A percentile compares a stretch with the other conserved stretches of the same genome.
Evolutionary conservation across 2,113 vertebrate species (phyloP).

Genomic region (Entelurus aequoreus): DNA sequence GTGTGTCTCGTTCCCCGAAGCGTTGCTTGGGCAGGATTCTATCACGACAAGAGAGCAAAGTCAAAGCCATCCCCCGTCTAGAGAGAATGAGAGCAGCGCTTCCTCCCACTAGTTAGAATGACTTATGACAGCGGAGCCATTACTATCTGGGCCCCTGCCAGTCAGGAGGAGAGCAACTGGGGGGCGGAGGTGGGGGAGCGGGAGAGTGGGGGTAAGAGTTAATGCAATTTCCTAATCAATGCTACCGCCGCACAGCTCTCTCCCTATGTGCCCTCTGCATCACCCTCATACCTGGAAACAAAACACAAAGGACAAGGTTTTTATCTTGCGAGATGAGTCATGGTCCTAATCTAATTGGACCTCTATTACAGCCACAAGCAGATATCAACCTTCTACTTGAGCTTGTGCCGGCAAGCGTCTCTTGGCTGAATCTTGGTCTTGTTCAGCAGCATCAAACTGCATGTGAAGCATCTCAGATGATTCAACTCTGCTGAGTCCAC

Average conservation of each 20-base stretch:
- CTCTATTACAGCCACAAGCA: slow-evolving; percentile 2
- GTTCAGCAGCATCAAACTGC: too few relatives aligned
- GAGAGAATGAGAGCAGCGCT: background rate
- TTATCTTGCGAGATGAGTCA: slow-evolving; percentile 29
- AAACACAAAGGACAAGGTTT: slow-evolving; percentile 4
- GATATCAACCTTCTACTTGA: background rate
- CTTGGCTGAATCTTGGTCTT: too few relatives aligned
- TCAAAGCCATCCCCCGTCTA: background rate
- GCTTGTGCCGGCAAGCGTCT: background rate
- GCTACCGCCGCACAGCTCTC: slow-evolving; percentile 38
- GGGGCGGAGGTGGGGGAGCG: slow-evolving; percentile 2
- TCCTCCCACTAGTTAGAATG: slow-evolving; percentile 42
- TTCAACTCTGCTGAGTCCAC: too few relatives aligned
- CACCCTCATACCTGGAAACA: slow-evolving; percentile 4
- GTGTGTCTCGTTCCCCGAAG: background rate
- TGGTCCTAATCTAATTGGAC: slow-evolving; percentile 33
- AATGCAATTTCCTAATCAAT: slow-evolving; percentile 69
- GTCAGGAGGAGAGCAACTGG: background rate
- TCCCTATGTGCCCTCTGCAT: slow-evolving; percentile 41
- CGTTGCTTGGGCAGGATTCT: background rate
- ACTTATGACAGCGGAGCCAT: slow-evolving; percentile 66
- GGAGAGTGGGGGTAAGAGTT: slow-evolving; percentile 38
- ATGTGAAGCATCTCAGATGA: too few relatives aligned
- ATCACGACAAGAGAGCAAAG: slow-evolving; percentile 3
- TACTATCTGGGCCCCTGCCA: slow-evolving; percentile 59